These are phyloP conservation scores for Brachypodius melanocephalos DNA, from an alignment of 2,113 vertebrate species.

Conservation along the genomic window DNA sequence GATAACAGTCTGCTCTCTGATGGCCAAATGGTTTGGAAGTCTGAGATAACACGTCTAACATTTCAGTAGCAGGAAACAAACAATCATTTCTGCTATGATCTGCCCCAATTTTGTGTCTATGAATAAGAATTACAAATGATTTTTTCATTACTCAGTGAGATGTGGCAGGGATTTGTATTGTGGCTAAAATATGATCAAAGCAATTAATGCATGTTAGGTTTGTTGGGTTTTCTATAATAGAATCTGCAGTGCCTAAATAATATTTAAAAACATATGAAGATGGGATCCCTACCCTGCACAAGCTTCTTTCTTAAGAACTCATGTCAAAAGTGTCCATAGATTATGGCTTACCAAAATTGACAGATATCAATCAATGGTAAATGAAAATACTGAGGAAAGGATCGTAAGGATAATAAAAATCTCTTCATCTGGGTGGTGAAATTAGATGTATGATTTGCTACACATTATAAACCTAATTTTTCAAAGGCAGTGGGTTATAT, in stretches of 20 bases:
- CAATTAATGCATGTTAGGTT: neutral
- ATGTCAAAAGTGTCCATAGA: neutral
- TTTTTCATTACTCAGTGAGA: neutral
- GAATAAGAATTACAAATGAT: neutral
- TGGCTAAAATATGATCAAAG: neutral
- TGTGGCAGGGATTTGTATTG: neutral
- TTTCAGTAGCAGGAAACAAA: neutral
- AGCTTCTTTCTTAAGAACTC: neutral
- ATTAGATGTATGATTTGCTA: neutral
- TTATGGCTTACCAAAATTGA: neutral
- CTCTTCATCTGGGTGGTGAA: neutral
- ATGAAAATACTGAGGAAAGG: neutral
- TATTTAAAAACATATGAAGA: neutral
- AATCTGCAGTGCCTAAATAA: neutral
- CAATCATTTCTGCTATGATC: neutral
- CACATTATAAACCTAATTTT: neutral
- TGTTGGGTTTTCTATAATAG: neutral
- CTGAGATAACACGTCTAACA: neutral
- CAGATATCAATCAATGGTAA: neutral
- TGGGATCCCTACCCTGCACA: neutral
- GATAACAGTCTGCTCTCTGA: neutral
- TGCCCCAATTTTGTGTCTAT: neutral
- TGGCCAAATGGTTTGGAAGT: slow-evolving; percentile 1
- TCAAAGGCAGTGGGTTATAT: neutral
- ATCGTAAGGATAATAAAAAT: neutral